Evolutionary conservation across 2,113 vertebrate species (phyloP).

Genomic region (Scartelaos histophorus): DNA sequence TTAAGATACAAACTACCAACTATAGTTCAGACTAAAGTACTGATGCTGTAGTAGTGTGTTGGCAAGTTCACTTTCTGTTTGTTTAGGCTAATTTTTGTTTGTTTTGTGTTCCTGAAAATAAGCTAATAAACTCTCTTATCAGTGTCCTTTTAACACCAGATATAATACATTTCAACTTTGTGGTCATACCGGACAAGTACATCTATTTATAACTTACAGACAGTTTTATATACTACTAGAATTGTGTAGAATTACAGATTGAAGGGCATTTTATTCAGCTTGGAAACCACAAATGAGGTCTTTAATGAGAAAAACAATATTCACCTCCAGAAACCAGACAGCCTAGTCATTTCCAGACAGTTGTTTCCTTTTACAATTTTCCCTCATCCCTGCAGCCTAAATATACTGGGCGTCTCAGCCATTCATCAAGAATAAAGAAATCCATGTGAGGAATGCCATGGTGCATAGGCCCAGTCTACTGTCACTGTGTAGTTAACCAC

Average conservation of each 20-base stretch:
- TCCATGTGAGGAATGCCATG: neutral
- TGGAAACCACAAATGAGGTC: neutral
- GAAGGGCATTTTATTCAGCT: neutral
- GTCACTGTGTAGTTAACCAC: neutral
- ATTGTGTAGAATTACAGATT: neutral
- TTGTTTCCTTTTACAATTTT: slow-evolving; percentile 18
- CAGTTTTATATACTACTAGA: no score
- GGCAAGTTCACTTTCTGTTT: no score
- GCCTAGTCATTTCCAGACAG: slow-evolving; percentile 1
- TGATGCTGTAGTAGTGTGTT: no score
- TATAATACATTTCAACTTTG: neutral
- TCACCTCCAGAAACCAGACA: neutral
- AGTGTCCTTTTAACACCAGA: no score
- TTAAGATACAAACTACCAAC: no score
- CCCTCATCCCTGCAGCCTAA: neutral
- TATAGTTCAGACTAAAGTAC: no score
- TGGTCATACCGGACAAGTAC: no score
- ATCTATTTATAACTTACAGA: no score
- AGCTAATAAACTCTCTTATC: no score
- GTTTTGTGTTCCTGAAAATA: no score
- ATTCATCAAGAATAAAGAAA: neutral
- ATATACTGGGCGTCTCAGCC: neutral
- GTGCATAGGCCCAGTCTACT: no score
- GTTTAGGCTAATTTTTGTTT: no score
- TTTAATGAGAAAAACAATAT: neutral